Conservation (phyloP, 1,140 invertebrate genomes). For the Neomicropteryx cornuta region DNA sequence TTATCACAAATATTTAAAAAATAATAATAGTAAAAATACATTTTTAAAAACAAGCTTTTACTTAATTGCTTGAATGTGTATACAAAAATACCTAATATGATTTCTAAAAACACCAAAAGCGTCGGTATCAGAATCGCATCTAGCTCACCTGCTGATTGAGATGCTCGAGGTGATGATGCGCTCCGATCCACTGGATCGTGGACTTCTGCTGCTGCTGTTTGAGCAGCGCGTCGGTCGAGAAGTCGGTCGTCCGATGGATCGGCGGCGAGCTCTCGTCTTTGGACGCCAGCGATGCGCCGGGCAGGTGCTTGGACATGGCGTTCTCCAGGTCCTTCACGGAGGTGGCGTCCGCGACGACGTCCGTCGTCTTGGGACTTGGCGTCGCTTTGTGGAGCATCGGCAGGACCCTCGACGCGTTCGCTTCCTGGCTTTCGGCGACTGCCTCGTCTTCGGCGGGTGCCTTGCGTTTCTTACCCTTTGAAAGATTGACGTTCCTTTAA, state of each 20-base stretch:
- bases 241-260: slow-evolving; percentile 65
- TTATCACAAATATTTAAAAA: too few species aligned
- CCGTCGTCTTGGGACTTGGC: slow-evolving; percentile 24
- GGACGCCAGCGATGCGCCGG: slow-evolving; percentile 41
- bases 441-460: slow-evolving; percentile 22
- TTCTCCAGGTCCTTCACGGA: slow-evolving; percentile 88
- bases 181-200: slow-evolving; percentile 90
- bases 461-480: slow-evolving; percentile 15
- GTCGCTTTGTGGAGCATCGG: slow-evolving; percentile 22
- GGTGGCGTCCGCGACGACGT: slow-evolving; percentile 36
- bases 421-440: too few species aligned
- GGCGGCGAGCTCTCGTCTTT: slow-evolving; percentile 46
- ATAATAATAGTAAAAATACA: too few species aligned
- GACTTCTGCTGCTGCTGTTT: slow-evolving; percentile 74
- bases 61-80: too few species aligned
- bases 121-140: slow-evolving; percentile 17
- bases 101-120: slow-evolving; percentile 1
- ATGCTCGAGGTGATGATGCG: slow-evolving; percentile 54
- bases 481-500: too few species aligned
- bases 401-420: slow-evolving; percentile 22
- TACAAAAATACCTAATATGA: too few species aligned
- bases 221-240: slow-evolving; percentile 73
- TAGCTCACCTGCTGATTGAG: slow-evolving; percentile 51
- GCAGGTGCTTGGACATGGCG: slow-evolving; percentile 92
- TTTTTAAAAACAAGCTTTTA: too few species aligned